Evolutionary conservation across 2,113 vertebrate species (phyloP).

Genomic region (Ailurus styani): DNA sequence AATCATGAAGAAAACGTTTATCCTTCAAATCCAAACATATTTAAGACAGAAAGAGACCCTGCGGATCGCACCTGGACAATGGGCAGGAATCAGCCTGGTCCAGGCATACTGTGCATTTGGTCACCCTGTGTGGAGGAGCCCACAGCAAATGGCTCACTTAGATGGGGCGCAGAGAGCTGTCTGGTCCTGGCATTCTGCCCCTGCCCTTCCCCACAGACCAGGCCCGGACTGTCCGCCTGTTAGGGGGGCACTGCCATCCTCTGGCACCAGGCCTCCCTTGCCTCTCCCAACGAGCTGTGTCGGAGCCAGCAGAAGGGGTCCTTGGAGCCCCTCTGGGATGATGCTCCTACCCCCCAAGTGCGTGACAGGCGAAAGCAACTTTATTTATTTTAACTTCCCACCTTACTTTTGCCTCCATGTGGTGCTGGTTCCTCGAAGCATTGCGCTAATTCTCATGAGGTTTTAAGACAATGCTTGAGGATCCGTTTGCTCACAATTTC

Average conservation of each 20-base stretch:
- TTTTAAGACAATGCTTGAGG: accelerated
- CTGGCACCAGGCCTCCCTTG: accelerated
- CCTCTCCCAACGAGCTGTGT: accelerated
- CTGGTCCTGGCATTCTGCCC: accelerated
- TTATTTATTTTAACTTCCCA: accelerated
- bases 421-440: accelerated
- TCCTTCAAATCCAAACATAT: accelerated
- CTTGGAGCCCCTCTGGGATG: neutral
- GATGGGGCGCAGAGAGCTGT: accelerated
- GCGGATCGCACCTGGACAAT: accelerated
- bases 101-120: accelerated
- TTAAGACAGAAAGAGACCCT: accelerated
- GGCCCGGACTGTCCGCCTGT: accelerated
- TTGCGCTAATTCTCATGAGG: accelerated
- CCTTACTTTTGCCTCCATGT: accelerated
- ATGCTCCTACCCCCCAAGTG: accelerated
- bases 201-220: accelerated
- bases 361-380: accelerated
- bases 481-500: neutral
- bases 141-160: accelerated
- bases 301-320: accelerated
- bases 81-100: accelerated
- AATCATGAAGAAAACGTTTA: accelerated
- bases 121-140: accelerated
- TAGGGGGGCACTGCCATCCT: accelerated